Conservation (phyloP, 2,888 invertebrate species). For the Drosophila meridionalis region DNA sequence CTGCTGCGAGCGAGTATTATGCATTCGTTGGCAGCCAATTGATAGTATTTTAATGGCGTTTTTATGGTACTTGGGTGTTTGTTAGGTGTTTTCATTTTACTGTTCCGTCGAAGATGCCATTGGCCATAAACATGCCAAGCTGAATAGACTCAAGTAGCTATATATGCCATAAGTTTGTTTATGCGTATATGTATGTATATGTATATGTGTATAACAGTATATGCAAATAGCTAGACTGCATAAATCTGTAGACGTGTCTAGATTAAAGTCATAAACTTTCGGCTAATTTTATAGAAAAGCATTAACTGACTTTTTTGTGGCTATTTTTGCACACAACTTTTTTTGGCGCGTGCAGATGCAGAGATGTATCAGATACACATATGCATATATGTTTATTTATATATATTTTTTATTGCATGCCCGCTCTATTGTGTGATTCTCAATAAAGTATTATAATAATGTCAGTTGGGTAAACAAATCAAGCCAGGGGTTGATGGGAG, state of each 20-base stretch:
- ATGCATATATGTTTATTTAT: not conserved
- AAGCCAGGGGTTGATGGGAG: constrained; percentile 1
- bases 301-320: not conserved
- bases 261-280: not conserved
- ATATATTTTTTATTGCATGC: not conserved
- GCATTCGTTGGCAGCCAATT: not conserved
- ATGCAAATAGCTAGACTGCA: not conserved
- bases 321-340: not conserved
- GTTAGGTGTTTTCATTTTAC: constrained; percentile 6
- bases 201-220: not conserved
- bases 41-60: not conserved
- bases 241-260: not conserved
- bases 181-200: not conserved
- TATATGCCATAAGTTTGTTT: not conserved
- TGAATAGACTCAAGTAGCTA: constrained; percentile 1
- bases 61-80: constrained; percentile 6
- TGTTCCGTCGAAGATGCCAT: constrained; percentile 3
- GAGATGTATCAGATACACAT: not conserved
- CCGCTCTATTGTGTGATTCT: constrained; percentile 17
- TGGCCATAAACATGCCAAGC: constrained; percentile 6
- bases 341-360: not conserved
- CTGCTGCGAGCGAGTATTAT: not conserved
- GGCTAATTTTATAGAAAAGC: not conserved
- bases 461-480: constrained; percentile 20
- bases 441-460: constrained; percentile 59